Evolutionary conservation across 2,888 invertebrate species (phyloP).

Genomic region (Drosophila gaucha): DNA sequence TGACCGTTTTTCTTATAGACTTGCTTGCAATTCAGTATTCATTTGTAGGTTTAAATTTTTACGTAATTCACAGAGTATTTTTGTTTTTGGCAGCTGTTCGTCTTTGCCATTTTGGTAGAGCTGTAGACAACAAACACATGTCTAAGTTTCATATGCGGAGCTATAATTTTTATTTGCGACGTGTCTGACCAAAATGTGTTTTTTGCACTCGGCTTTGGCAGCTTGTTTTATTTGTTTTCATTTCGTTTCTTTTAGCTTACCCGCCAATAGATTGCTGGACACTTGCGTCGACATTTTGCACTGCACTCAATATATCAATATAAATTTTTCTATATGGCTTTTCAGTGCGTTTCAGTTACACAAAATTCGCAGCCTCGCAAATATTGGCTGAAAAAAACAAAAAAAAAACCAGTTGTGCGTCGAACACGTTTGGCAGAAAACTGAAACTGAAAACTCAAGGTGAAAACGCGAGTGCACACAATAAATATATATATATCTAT

Average conservation of each 20-base stretch:
- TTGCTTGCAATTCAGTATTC: not conserved
- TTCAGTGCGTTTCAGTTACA: slow-evolving; percentile 36
- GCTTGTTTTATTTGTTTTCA: slow-evolving; percentile 5
- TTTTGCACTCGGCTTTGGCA: slow-evolving; percentile 29
- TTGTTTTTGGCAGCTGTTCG: not conserved
- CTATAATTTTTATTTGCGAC: slow-evolving; percentile 30
- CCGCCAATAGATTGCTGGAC: slow-evolving; percentile 77
- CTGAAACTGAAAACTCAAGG: slow-evolving; percentile 57
- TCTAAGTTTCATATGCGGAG: slow-evolving; percentile 8
- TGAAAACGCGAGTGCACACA: slow-evolving; percentile 37
- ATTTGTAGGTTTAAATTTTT: not conserved
- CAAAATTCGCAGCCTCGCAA: slow-evolving; percentile 23
- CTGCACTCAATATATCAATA: slow-evolving; percentile 23
- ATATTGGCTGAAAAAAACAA: not conserved
- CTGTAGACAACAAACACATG: slow-evolving; percentile 13
- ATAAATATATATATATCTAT: slow-evolving; percentile 3
- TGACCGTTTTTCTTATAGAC: not conserved
- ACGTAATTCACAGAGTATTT: not conserved
- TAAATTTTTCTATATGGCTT: slow-evolving; percentile 36
- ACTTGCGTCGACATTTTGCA: slow-evolving; percentile 80
- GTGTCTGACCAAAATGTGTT: slow-evolving; percentile 46
- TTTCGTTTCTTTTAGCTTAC: slow-evolving; percentile 60
- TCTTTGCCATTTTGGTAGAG: slow-evolving; percentile 6
- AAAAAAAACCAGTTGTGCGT: slow-evolving; percentile 60
- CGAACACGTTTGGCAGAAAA: slow-evolving; percentile 66